A percentile compares a stretch with the other conserved stretches of the same genome.
Conservation (phyloP, 2,888 invertebrate genomes). For the Himalopsyche japonica region DNA sequence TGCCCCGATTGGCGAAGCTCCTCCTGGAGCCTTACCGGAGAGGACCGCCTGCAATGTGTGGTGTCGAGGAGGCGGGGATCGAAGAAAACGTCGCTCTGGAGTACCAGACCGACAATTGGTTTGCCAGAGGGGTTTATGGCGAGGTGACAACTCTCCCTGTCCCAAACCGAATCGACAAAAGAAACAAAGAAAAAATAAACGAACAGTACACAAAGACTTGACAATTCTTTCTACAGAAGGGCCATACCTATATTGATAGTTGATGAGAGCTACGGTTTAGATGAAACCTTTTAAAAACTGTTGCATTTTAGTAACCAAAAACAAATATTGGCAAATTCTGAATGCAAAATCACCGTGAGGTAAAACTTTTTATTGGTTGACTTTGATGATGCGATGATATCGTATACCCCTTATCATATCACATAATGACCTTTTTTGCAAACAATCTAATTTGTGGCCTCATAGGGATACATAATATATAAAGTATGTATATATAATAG, state of each 20-base stretch:
- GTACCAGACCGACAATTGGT: not conserved
- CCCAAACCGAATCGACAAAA: not conserved
- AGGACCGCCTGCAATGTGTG: conserved; percentile 20
- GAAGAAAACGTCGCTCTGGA: not conserved
- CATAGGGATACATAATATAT: not conserved
- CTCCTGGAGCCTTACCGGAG: conserved; percentile 4
- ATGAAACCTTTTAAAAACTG: not conserved
- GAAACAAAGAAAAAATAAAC: not conserved
- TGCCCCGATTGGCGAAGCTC: conserved; percentile 8
- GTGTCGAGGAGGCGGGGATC: conserved; percentile 7
- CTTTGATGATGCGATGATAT: not conserved
- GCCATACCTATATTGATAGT: not conserved
- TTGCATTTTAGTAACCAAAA: not conserved
- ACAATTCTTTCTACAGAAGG: not conserved
- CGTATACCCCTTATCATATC: not conserved
- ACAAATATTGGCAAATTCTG: not conserved
- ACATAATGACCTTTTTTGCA: not conserved
- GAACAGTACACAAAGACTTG: not conserved
- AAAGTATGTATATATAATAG: too few relatives aligned
- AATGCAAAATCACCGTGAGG: not conserved
- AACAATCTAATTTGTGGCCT: not conserved
- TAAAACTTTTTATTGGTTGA: not conserved
- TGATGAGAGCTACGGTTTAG: not conserved
- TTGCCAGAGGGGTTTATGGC: not conserved
- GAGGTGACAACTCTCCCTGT: not conserved